These are phyloP conservation scores for Heliconius nattereri DNA, from an alignment of 1,140 invertebrate genomes.

Conservation along the genomic window DNA sequence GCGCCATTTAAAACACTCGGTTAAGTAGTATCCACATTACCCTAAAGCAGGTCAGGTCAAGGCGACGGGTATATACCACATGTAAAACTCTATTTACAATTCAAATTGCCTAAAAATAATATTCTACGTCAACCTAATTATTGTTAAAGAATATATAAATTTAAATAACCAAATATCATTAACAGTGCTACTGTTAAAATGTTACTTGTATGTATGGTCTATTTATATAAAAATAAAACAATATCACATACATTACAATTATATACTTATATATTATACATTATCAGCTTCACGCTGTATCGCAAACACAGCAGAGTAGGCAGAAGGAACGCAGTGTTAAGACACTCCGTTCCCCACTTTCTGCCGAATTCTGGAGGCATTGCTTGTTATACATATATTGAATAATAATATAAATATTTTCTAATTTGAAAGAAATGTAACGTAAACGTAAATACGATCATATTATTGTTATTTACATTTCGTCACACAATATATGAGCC, in stretches of 20 bases:
- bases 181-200: too few species aligned
- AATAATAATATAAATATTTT: too few species aligned
- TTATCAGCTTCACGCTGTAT: too few species aligned
- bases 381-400: too few species aligned
- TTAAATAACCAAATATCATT: too few species aligned
- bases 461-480: background rate
- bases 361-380: too few species aligned
- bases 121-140: background rate
- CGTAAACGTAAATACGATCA: too few species aligned
- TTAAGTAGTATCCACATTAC: conserved; percentile 22
- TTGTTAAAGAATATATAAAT: background rate
- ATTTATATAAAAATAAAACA: background rate
- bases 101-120: background rate
- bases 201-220: background rate
- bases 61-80: conserved; percentile 14
- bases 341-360: too few species aligned
- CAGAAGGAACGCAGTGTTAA: too few species aligned
- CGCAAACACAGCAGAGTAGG: too few species aligned
- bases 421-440: too few species aligned
- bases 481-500: conserved; percentile 17
- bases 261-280: too few species aligned
- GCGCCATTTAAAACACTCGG: conserved; percentile 21
- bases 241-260: background rate
- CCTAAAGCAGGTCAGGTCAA: conserved; percentile 32
- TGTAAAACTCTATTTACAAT: background rate